Conservation (phyloP, 2,888 invertebrate genomes). For the Neuroscelio doddi region DNA sequence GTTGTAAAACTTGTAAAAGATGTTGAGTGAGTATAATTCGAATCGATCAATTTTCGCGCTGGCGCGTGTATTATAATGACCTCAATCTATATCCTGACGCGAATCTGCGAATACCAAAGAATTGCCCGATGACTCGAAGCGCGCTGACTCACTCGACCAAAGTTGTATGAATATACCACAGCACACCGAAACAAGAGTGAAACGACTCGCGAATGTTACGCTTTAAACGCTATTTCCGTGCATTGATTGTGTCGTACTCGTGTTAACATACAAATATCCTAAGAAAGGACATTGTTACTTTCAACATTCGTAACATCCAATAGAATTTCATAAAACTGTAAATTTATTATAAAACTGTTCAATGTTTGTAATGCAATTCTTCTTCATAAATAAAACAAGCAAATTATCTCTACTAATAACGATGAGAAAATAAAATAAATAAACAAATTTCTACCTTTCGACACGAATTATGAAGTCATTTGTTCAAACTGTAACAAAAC, state of each 20-base stretch:
- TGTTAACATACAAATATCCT: slow-evolving; percentile 25
- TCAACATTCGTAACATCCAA: too few relatives aligned
- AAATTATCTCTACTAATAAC: too few relatives aligned
- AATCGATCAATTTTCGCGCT: not conserved
- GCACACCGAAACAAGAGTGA: slow-evolving; percentile 40
- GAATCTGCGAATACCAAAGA: slow-evolving; percentile 29
- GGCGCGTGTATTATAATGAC: slow-evolving; percentile 26
- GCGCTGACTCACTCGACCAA: slow-evolving; percentile 39
- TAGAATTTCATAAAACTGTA: too few relatives aligned
- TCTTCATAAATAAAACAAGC: too few relatives aligned
- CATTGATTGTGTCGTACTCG: slow-evolving; percentile 36
- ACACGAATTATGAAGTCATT: slow-evolving; percentile 8
- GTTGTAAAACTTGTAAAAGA: too few relatives aligned
- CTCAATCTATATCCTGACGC: slow-evolving; percentile 30
- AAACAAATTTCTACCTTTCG: slow-evolving; percentile 3
- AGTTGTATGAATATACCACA: slow-evolving; percentile 30
- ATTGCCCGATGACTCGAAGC: slow-evolving; percentile 36
- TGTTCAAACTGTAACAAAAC: slow-evolving; percentile 7
- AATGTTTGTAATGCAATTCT: too few relatives aligned
- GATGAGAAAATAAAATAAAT: too few relatives aligned
- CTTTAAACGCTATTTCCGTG: slow-evolving; percentile 37
- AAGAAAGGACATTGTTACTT: too few relatives aligned
- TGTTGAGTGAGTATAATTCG: too few relatives aligned
- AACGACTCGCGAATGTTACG: slow-evolving; percentile 41
- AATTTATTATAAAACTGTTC: too few relatives aligned